A percentile compares a stretch with the other conserved stretches of the same genome.
phyloP scores from a whole-genome alignment of 2,113 vertebrate species.

The Hippopotamus amphibius region DNA sequence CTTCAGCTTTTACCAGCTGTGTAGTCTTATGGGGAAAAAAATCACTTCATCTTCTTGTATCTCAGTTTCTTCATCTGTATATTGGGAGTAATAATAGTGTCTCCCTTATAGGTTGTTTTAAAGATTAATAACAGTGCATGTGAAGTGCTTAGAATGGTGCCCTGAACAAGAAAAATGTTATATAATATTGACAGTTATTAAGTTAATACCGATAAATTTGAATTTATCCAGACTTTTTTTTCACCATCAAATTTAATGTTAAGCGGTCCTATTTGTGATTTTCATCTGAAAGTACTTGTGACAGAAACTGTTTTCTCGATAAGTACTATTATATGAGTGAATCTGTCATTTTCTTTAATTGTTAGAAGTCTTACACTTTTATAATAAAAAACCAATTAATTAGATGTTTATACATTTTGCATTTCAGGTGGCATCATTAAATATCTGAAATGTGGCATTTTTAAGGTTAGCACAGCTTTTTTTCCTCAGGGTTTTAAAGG shows the following conservation, averaged over 20 bases:
- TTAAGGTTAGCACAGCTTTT: neutral
- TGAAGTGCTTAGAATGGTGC: neutral
- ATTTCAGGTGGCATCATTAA: neutral
- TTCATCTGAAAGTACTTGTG: neutral
- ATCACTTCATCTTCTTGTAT: neutral
- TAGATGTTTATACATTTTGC: neutral
- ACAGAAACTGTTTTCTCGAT: constrained; percentile 26
- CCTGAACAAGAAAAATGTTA: neutral
- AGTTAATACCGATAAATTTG: neutral
- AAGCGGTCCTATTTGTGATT: neutral
- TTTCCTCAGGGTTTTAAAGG: neutral
- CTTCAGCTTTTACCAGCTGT: neutral
- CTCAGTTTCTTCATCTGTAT: neutral
- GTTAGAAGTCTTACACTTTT: neutral
- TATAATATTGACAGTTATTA: neutral
- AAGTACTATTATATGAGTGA: neutral
- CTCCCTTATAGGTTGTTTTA: neutral
- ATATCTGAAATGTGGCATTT: neutral
- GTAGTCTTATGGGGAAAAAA: neutral
- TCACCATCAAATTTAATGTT: neutral
- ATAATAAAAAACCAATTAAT: neutral
- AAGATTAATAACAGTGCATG: neutral
- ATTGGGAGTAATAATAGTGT: neutral
- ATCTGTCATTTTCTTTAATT: constrained; percentile 51
- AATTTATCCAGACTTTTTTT: neutral